Evolutionary conservation across 2,888 invertebrate species (phyloP), one percentile per base, ranked within the genome.

Genomic region (Stenolophus ochropezus): DNA sequence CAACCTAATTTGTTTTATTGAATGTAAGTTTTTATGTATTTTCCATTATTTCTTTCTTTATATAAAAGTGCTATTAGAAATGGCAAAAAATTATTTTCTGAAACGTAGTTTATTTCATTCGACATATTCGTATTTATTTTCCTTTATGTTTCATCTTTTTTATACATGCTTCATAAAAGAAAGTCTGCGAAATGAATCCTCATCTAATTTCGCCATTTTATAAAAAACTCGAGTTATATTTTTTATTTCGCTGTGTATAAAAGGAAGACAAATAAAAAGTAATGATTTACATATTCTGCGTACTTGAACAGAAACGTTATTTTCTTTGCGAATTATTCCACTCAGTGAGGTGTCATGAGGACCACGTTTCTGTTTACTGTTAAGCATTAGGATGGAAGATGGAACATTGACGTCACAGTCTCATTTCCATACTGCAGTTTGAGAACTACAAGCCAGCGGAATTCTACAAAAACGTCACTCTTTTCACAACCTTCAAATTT

Each of bases 401-500:
- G 23, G 61, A 61, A 25, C 21, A 23, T 61, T 61, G 61, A 25
- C 61, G 61, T 61, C 61, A 61, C 25, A 61, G 0, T 25, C 61
- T 61, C 23, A 61, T 61, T 61, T 61, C 61, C 61, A 61, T 61
- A 61, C 25, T 61, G 61, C 61, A 61, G 61, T 61, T 61, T 61
- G 61, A 61, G 61, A 61, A 56, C 11, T 3, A 56, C 20, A 56
- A 61, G 61, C 61, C 61, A 61, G 61, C 61, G 61, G 61, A 61
- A 61, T 61, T 61, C 61, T 61, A 61, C 61, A 61, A 14, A n/a
- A 21, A 2, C 61, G 25, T 61, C 25, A 25, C 25, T 25, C 61
- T 61, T 25, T 61, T 61, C 25, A 61, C 61, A 61, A 61, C 61
- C 61, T 61, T 61, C 61, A 25, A 25, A 25, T 61, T 61, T 61